A percentile compares a stretch with the other conserved stretches of the same genome.
phyloP scores from a whole-genome alignment of 2,888 invertebrate species.

The Xylocampa areola region DNA sequence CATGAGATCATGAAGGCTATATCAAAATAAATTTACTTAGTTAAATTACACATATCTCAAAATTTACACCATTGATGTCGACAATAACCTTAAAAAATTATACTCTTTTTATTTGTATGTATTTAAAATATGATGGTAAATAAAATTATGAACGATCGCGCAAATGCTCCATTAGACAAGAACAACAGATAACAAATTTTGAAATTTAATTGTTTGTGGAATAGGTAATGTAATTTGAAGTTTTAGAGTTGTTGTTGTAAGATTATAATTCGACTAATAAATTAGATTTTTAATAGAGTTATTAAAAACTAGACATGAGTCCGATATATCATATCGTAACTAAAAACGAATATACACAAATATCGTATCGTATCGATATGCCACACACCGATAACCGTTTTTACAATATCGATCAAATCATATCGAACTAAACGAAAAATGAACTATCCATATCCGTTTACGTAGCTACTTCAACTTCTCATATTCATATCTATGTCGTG shows the following conservation, averaged over 20 bases:
- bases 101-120: conserved; percentile 65
- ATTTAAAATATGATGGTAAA: conserved; percentile 72
- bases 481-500: no score
- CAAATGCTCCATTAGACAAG: conserved; percentile 59
- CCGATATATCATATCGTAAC: no score
- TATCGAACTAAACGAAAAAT: no score
- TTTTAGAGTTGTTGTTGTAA: neutral
- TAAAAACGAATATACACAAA: no score
- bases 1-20: conserved; percentile 74
- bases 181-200: conserved; percentile 42
- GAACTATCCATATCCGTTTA: no score
- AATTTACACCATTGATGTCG: conserved; percentile 65
- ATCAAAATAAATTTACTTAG: conserved; percentile 68
- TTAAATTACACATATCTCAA: conserved; percentile 67
- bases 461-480: no score
- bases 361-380: no score
- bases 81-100: conserved; percentile 70
- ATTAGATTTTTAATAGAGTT: neutral
- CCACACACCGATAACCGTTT: no score
- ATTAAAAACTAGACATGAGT: no score
- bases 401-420: no score
- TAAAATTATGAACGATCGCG: conserved; percentile 70
- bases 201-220: conserved; percentile 1
- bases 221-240: conserved; percentile 32
- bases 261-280: neutral